Base-by-base conservation (phyloP, 2,797 vertebrate genomes). In the Microtus californicus region DNA sequence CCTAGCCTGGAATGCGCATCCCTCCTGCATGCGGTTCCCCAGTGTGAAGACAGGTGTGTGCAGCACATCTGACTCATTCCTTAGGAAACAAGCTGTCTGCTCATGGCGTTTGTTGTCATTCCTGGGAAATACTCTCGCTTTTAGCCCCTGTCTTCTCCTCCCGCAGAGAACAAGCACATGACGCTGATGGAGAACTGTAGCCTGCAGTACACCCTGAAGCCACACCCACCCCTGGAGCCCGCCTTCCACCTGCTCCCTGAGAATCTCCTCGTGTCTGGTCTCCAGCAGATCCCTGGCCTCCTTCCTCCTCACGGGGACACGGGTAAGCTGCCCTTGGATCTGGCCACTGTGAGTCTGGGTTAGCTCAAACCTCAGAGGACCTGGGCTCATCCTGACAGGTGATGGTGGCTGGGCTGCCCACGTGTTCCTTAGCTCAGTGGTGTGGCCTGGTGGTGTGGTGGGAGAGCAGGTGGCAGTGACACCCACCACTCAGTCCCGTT, bases 171-270 rank as follows among this genome's bases (percentile, higher is more conserved):
- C 97, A 98, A 90, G 74, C 94, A 98, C 88, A 90, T 99, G 98
- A 99, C 89, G 0, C 80, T 97, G 45, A 98, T 99, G 67, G 99
- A 99, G 83, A 99, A 98, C 96, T 98, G 98, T 89, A 97, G 98
- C 97, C 97, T 99, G 94, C 98, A 99, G 63, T 99, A 98, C 83
- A 77, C 73, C 9, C 69, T 99, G 82, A 98, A 98, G 97, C 97
- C 92, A 2, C 99, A 99, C 87, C 98, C 98, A 0, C 95, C 98
- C 1, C 87, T 99, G 97, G 98, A 97, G 93, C 93, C 95, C 0
- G 51, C 98, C 89, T 98, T 98, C 97, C 99, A 99, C 95, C 98
- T 99, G 1, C 97, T 99, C 45, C 99, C 99, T 0, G 99, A 99
- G 98, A 99, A 99, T 96, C 96, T 98, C 31, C 98, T 99, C 27